Base-by-base conservation (phyloP, 2,113 vertebrate species). In the cat (Felis catus) region DNA sequence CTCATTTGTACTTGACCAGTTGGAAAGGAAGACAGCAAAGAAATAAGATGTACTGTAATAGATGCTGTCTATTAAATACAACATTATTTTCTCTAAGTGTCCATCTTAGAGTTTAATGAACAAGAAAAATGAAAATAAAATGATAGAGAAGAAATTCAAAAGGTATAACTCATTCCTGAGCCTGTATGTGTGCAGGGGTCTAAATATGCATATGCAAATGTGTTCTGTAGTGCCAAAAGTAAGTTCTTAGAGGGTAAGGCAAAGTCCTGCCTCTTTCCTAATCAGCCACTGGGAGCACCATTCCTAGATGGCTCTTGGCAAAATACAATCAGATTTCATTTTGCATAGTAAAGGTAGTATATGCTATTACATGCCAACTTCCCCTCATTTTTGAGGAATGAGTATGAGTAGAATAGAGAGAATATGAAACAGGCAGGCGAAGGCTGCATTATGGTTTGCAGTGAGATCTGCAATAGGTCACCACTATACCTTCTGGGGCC, bases 191-290 rank as follows among this genome's bases (percentile, higher is more conserved):
- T 0, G 33, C 86, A 12, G 27, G 2, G 2, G 39, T 33, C 15
- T 33, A 1, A 4, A 25, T 1, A 29, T 25, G 51, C 0, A 23
- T 13, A 11, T 0, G 4, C 23, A 4, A 0, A 14, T 19, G 5
- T 29, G 71, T 36, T 51, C 31, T 6, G 0, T 45, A 2, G 5
- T 68, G 45, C 3, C 36, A 12, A 41, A 8, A 10, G 23, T 25
- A 15, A 81, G 7, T 33, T 23, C 16, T 14, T 48, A 58, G 45
- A 41, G 19, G 14, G 1, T 1, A 33, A 33, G 4, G 18, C 1
- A 1, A 76, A 33, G 27, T 1, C 19, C 16, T 41, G 4, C 2
- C 25, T 61, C 36, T 15, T 13, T 31, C 12, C 27, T 8, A 53
- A 21, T 39, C 3, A 14, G 5, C 12, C 3, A 61, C 2, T 0